Base-by-base conservation (phyloP, 1,140 invertebrate species). In the Monomorium pharaonis region DNA sequence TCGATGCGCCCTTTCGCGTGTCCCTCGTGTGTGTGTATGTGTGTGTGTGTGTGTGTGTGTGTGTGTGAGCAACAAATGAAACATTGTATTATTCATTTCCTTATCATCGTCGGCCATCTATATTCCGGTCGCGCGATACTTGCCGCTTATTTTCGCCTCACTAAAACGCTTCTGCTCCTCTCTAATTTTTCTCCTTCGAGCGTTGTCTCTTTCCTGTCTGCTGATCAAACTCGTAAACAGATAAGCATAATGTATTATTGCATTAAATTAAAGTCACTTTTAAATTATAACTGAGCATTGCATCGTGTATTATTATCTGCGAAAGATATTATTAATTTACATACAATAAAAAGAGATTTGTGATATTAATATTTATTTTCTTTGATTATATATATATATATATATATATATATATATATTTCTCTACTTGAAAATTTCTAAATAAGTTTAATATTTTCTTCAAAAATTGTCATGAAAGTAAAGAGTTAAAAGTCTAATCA, bases 31-130 rank as follows among this genome's bases (percentile, higher is more conserved):
- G n/a, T n/a, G n/a, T n/a, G n/a, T n/a, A n/a, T n/a, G n/a, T n/a
- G n/a, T n/a, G n/a, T n/a, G n/a, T n/a, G n/a, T n/a, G n/a, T n/a
- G n/a, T n/a, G n/a, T n/a, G n/a, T n/a, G n/a, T n/a, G n/a, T n/a
- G n/a, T n/a, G n/a, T n/a, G n/a, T n/a, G n/a, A n/a, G 84, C 12
- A 54, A 76, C 12, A 65, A 37, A 72, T 77, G 76, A 88, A 62
- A 24, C 21, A 30, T 86, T 54, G 21, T 51, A 51, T 76, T 37
- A 58, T 67, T 75, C 69, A 56, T 86, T 63, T 72, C 18, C 62
- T 37, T 87, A 87, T 88, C 77, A 65, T 12, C 60, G 54, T 62
- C 85, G 76, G 30, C 44, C 54, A 76, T 84, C 85, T 76, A 27
- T 62, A 47, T 54, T 30, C 56, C 62, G 24, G 24, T 42, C 54